These are phyloP conservation scores for Lacanobia wlatinum DNA, from an alignment of 2,888 invertebrate species.

Conservation along the genomic window DNA sequence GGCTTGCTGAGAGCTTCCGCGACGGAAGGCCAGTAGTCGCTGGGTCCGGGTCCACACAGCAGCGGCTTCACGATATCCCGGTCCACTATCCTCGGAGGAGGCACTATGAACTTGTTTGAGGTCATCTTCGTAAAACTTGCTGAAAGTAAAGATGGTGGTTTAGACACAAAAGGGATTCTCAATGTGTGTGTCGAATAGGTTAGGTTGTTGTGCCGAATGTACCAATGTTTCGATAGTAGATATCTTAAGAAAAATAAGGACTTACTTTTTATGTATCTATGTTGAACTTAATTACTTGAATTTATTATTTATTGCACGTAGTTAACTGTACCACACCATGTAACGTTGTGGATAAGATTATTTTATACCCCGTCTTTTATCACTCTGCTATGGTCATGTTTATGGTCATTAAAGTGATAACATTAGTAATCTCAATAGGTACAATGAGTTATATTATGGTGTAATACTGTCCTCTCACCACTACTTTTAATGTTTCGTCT, in stretches of 20 bases:
- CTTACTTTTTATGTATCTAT: background rate
- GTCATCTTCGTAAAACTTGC: constrained; percentile 65
- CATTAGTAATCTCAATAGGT: background rate
- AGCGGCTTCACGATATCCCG: constrained; percentile 76
- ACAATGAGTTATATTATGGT: background rate
- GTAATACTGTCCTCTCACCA: background rate
- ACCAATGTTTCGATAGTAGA: background rate
- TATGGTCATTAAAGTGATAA: constrained; percentile 28
- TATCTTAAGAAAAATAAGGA: background rate
- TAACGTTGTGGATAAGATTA: constrained; percentile 17
- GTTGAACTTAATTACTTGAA: background rate
- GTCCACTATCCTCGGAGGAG: constrained; percentile 79
- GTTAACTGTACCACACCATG: background rate
- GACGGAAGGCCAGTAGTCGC: constrained; percentile 84
- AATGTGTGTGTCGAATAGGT: background rate
- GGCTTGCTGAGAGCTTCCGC: constrained; percentile 78
- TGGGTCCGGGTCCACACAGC: constrained; percentile 85
- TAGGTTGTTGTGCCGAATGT: background rate
- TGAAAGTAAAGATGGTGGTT: background rate
- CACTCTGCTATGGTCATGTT: background rate
- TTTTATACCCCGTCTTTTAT: constrained; percentile 17
- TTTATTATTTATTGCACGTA: background rate
- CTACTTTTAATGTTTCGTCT: constrained; percentile 36
- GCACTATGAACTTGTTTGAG: constrained; percentile 71
- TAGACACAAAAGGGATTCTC: background rate